These are phyloP conservation scores for Cryptocheilus praepositus DNA, from an alignment of 2,888 invertebrate species.

Conservation along the genomic window DNA sequence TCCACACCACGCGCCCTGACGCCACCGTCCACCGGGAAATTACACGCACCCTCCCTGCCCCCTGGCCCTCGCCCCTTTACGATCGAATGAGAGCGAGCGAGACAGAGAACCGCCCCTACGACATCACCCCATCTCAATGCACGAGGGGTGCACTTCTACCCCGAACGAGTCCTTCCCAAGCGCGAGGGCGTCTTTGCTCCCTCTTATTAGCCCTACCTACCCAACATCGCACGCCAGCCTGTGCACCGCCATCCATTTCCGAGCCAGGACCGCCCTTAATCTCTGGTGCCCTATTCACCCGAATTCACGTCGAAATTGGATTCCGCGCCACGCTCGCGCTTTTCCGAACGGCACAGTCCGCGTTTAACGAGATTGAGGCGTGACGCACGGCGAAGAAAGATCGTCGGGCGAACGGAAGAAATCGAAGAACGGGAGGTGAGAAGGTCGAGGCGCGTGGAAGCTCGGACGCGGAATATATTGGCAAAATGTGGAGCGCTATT, in stretches of 20 bases:
- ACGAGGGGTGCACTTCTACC: constrained; percentile 50
- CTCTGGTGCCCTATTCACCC: constrained; percentile 53
- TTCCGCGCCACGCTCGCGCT: constrained; percentile 33
- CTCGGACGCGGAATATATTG: no score
- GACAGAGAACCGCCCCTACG: constrained; percentile 44
- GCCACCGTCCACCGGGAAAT: constrained; percentile 70
- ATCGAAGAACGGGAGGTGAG: no score
- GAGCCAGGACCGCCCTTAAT: constrained; percentile 46
- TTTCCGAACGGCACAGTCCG: constrained; percentile 22
- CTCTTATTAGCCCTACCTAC: constrained; percentile 58
- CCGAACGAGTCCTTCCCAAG: constrained; percentile 40
- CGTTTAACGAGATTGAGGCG: neutral
- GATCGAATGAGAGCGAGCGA: neutral
- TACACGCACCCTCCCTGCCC: constrained; percentile 57
- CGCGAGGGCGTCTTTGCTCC: constrained; percentile 58
- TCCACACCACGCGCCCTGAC: constrained; percentile 64
- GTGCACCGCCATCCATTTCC: constrained; percentile 44
- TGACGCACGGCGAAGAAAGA: constrained; percentile 2
- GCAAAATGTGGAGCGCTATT: neutral
- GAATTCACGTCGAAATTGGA: constrained; percentile 53
- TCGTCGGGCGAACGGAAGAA: neutral
- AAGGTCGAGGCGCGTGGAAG: no score
- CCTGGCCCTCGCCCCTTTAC: constrained; percentile 31
- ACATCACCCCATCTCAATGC: constrained; percentile 62
- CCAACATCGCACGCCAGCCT: constrained; percentile 33